phyloP scores from a whole-genome alignment of 2,888 invertebrate species.

The Thera obeliscata region DNA sequence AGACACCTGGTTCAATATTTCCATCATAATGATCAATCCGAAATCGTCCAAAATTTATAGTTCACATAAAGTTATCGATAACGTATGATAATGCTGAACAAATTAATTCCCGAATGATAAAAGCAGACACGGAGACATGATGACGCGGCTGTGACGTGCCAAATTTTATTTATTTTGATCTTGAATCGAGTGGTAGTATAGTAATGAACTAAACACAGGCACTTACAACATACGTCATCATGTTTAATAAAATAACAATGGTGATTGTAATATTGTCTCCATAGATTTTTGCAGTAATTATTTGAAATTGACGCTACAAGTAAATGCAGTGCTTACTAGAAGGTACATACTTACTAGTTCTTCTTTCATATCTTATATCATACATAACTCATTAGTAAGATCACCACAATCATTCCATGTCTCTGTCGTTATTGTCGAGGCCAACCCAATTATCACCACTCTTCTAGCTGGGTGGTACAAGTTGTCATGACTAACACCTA shows the following conservation, averaged over 20 bases:
- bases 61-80: constrained; percentile 78
- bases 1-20: constrained; percentile 84
- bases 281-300: too few relatives aligned
- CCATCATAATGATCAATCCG: constrained; percentile 79
- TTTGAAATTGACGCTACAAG: neutral
- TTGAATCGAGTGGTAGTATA: too few relatives aligned
- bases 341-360: neutral
- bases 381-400: neutral
- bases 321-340: neutral
- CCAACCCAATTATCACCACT: constrained; percentile 60
- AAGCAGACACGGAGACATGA: constrained; percentile 85
- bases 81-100: constrained; percentile 78
- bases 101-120: constrained; percentile 82
- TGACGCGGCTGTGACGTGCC: constrained; percentile 89
- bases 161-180: constrained; percentile 61
- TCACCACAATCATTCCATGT: constrained; percentile 40
- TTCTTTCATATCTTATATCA: constrained; percentile 2
- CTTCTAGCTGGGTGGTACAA: constrained; percentile 59
- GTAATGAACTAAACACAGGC: too few relatives aligned
- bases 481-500: constrained; percentile 57
- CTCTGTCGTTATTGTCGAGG: constrained; percentile 56
- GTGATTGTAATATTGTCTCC: too few relatives aligned
- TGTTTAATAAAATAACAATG: too few relatives aligned
- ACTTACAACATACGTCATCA: too few relatives aligned
- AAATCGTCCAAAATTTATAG: constrained; percentile 64